Conservation (phyloP, 2,113 vertebrate species). For the Carassius carassius region DNA sequence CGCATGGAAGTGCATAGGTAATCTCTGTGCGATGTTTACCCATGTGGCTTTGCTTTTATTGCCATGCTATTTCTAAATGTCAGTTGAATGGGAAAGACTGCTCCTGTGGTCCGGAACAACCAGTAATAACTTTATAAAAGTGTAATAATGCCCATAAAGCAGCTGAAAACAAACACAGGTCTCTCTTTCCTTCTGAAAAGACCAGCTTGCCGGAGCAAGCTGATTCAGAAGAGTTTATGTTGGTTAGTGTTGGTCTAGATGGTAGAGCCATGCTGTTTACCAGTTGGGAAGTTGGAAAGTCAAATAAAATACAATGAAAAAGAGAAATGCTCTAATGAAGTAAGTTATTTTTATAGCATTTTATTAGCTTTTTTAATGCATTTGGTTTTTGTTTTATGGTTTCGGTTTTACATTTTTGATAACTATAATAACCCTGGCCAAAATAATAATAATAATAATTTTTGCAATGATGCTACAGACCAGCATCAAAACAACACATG, state of each 20-base stretch:
- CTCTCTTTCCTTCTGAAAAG: neutral
- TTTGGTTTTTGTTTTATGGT: too few relatives aligned
- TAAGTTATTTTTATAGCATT: too few relatives aligned
- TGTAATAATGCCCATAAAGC: constrained; percentile 16
- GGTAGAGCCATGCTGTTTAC: neutral
- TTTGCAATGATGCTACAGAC: neutral
- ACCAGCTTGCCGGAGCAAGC: neutral
- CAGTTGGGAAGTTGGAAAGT: neutral
- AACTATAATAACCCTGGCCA: too few relatives aligned
- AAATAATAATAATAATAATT: too few relatives aligned
- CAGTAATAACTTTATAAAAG: constrained; percentile 36
- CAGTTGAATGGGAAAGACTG: constrained; percentile 23
- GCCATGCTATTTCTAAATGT: constrained; percentile 56
- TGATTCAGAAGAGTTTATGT: neutral
- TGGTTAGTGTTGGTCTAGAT: neutral
- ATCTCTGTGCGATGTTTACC: constrained; percentile 35
- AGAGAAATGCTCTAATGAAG: too few relatives aligned
- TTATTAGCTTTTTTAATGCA: too few relatives aligned
- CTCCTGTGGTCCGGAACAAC: constrained; percentile 33
- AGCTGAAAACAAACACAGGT: neutral
- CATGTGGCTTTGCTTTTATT: constrained; percentile 54
- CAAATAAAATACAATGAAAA: too few relatives aligned
- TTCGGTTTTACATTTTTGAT: too few relatives aligned
- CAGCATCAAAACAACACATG: neutral
- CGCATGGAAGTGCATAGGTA: constrained; percentile 15